Base-by-base conservation (phyloP, 2,113 vertebrate genomes). In the Saguinus imperator region DNA sequence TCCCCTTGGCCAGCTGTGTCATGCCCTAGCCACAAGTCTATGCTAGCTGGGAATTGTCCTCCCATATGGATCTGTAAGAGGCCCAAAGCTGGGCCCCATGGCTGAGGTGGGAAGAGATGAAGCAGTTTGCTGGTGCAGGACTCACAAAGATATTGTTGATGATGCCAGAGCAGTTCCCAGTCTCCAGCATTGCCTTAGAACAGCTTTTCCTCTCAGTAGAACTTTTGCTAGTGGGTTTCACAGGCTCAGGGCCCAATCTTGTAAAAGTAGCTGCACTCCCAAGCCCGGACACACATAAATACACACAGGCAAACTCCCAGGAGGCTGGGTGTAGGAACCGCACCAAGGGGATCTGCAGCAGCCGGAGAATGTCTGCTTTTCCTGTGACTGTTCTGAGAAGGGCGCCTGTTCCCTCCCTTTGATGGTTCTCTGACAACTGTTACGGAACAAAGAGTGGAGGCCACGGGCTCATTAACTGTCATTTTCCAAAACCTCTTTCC, bases 341-440 rank as follows among this genome's bases (percentile, higher is more conserved):
- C 52, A 79, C 29, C 3, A 0, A 58, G 48, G 70, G 75, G 21
- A 77, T 89, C 80, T 76, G 80, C 37, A 83, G 64, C 61, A 93
- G 89, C 76, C 76, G 5, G 50, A 91, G 21, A 95, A 45, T 21
- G 1, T 84, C 93, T 93, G 79, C 75, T 97, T 96, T 93, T 92
- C 87, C 81, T 73, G 87, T 79, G 50, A 43, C 0, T 0, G 72
- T 81, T 95, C 96, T 89, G 58, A 91, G 95, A 97, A 93, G 58
- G 91, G 40, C 21, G 45, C 64, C 79, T 40, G 72, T 79, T 85
- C 48, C 61, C 52, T 91, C 64, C 66, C 70, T 91, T 94, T 96
- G 89, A 94, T 61, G 55, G 37, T 37, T 94, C 83, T 93, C 80
- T 87, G 91, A 96, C 88, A 96, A 43, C 92, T 96, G 91, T 80